Base-by-base conservation (phyloP, 2,113 vertebrate genomes). In the Pristiophorus japonicus region DNA sequence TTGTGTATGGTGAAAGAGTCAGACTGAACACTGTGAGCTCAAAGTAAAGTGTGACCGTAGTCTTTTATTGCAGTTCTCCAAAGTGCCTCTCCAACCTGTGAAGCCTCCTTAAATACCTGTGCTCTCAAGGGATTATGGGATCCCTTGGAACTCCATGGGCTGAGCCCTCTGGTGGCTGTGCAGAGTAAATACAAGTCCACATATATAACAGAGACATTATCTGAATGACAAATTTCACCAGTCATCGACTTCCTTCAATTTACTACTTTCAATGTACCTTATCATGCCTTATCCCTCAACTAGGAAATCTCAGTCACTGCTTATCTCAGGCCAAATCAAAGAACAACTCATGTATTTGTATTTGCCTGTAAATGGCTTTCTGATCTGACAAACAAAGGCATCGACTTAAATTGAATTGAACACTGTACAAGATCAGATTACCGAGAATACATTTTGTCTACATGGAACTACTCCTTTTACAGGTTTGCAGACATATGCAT, bases 381-480 rank as follows among this genome's bases (percentile, higher is more conserved):
- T 81, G 78, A 81, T 42, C 78, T 81, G 78, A 81, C 78, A 81
- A 81, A 81, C 78, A 81, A 81, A 42, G 75, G 75, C n/a, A 0
- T 78, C n/a, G 38, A 78, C 75, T 78, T 78, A 78, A 81, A 81
- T 81, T 81, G 12, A 81, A 81, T 81, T 81, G 38, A 81, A 81
- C 18, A 42, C 3, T 20, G n/a, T 42, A 81, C 78, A 81, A 81
- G 78, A 81, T 81, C 78, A 81, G n/a, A 20, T 81, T 81, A 81
- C 38, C 78, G 42, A 42, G 78, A 51, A 81, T 42, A 42, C 38
- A 81, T 81, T 81, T 42, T 81, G 78, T 42, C 78, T 18, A 42
- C 78, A 81, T 81, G 38, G 42, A n/a, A n/a, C 78, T 81, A 42
- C 38, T 42, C 78, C 78, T 81, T 81, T 81, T 42, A 81, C 75